A percentile compares a stretch with the other conserved stretches of the same genome.
Conservation (phyloP, 1,140 invertebrate species). For the Saccostrea cuccullata region DNA sequence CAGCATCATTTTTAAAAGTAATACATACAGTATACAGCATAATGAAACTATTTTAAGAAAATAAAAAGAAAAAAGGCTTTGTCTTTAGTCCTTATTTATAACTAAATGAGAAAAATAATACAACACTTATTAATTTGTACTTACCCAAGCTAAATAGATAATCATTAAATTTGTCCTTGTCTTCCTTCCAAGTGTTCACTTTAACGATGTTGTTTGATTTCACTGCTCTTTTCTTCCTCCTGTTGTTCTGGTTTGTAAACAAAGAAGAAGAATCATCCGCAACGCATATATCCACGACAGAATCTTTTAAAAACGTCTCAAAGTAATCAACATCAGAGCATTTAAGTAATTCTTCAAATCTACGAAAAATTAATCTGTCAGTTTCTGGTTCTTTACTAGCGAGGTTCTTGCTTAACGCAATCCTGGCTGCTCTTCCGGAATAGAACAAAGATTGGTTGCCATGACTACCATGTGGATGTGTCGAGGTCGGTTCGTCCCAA, state of each 20-base stretch:
- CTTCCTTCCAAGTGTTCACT: background rate
- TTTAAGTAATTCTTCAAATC: slow-evolving; percentile 8
- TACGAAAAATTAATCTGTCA: background rate
- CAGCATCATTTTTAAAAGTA: too few species aligned
- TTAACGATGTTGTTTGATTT: slow-evolving; percentile 24
- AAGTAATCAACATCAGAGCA: background rate
- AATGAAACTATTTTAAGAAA: too few species aligned
- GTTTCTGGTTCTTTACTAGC: background rate
- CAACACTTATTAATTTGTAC: too few species aligned
- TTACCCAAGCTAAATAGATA: background rate
- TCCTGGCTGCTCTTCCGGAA: slow-evolving; percentile 41
- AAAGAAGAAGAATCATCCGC: background rate
- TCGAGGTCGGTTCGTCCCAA: slow-evolving; percentile 55
- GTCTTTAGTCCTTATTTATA: too few species aligned
- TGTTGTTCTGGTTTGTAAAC: background rate
- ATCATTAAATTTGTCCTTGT: background rate
- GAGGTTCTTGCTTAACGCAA: slow-evolving; percentile 26
- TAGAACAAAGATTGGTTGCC: slow-evolving; percentile 44
- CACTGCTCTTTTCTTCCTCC: slow-evolving; percentile 17
- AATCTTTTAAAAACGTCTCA: background rate
- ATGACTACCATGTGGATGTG: slow-evolving; percentile 44
- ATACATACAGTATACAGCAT: too few species aligned
- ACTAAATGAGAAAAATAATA: too few species aligned
- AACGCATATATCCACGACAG: slow-evolving; percentile 9
- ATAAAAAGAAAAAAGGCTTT: too few species aligned